A percentile compares a stretch with the other conserved stretches of the same genome.
Evolutionary conservation across 2,113 vertebrate genomes (phyloP).

Genomic region (Dromiciops gliroides): DNA sequence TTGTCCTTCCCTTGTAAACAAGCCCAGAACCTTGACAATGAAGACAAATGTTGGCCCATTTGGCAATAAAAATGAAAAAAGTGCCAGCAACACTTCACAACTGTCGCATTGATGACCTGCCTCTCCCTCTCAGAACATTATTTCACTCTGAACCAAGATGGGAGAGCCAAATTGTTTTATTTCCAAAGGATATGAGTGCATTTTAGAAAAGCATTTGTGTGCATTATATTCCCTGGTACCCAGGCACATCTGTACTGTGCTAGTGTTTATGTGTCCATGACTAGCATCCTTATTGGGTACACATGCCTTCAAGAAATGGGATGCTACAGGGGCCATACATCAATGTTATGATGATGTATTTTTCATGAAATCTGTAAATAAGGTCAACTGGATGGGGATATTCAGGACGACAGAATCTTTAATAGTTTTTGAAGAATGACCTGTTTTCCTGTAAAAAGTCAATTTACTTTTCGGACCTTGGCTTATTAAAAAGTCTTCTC

Average conservation of each 20-base stretch:
- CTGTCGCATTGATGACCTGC: constrained; percentile 80
- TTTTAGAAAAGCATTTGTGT: constrained; percentile 77
- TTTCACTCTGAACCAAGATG: constrained; percentile 78
- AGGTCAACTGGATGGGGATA: constrained; percentile 78
- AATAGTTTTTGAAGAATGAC: constrained; percentile 81
- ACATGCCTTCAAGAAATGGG: constrained; percentile 80
- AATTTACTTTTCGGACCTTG: constrained; percentile 74
- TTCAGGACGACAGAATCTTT: constrained; percentile 81
- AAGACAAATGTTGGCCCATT: constrained; percentile 70
- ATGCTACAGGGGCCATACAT: constrained; percentile 79
- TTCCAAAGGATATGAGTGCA: constrained; percentile 75
- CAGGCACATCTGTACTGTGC: constrained; percentile 76
- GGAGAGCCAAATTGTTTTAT: constrained; percentile 81
- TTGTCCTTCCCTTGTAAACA: constrained; percentile 73
- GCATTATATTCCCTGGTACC: constrained; percentile 71
- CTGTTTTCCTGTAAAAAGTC: constrained; percentile 77
- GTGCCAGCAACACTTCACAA: constrained; percentile 80
- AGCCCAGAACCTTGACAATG: constrained; percentile 66
- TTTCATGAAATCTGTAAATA: constrained; percentile 84
- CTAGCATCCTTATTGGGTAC: constrained; percentile 77
- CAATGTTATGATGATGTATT: constrained; percentile 82
- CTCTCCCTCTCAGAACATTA: constrained; percentile 69
- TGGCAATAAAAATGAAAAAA: constrained; percentile 76
- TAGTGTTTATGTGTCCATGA: constrained; percentile 68
- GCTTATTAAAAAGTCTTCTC: constrained; percentile 75